Conservation (phyloP, 2,797 vertebrate genomes). For the Muscicapa striata region DNA sequence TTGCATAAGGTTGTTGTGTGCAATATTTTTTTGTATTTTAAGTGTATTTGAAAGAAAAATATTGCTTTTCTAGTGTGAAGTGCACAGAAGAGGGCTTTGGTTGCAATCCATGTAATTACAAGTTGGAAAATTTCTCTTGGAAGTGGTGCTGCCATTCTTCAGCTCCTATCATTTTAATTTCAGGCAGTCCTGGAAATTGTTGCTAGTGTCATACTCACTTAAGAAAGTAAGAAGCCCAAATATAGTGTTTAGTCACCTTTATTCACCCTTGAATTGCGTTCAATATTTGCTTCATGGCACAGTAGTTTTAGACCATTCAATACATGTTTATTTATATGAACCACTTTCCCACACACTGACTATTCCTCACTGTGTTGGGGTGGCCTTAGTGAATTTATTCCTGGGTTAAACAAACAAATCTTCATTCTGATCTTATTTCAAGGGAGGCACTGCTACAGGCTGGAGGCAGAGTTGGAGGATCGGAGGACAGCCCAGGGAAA, state of each 20-base stretch:
- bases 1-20: not conserved
- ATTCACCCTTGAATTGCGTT: slow-evolving; percentile 1
- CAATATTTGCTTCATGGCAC: not conserved
- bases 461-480: not conserved
- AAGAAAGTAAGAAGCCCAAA: not conserved
- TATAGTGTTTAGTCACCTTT: not conserved
- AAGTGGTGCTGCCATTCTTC: not conserved
- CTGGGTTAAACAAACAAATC: not conserved
- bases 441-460: not conserved
- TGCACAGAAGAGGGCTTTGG: not conserved
- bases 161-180: slow-evolving; percentile 29
- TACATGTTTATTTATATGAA: not conserved
- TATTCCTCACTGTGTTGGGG: not conserved
- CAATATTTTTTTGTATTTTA: slow-evolving; percentile 33
- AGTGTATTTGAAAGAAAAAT: slow-evolving; percentile 26
- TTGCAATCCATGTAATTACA: slow-evolving; percentile 25
- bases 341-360: not conserved
- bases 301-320: not conserved
- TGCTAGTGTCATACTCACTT: slow-evolving; percentile 23
- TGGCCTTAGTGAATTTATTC: not conserved
- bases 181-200: not conserved
- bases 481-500: accelerated
- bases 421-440: not conserved
- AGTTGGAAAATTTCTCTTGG: slow-evolving; percentile 1
- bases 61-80: slow-evolving; percentile 4